These are phyloP conservation scores for Drosophila niveifrons DNA, from an alignment of 2,888 invertebrate genomes.

Conservation along the genomic window DNA sequence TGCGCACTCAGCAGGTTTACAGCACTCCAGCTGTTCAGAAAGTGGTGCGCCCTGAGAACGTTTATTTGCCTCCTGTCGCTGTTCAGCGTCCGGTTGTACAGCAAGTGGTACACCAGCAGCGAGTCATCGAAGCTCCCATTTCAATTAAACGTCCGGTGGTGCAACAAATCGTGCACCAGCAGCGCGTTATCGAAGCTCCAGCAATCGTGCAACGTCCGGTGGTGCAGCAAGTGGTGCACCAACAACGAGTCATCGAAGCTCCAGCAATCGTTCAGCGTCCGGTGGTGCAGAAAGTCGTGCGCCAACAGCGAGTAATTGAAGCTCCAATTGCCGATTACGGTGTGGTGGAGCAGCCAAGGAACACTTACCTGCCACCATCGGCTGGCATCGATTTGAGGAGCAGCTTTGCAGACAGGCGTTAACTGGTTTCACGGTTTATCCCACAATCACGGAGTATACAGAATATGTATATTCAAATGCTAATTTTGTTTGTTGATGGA, in stretches of 20 bases:
- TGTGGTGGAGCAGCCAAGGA: slow-evolving; percentile 26
- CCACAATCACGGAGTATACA: slow-evolving; percentile 45
- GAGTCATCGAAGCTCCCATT: slow-evolving; percentile 9
- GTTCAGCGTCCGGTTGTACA: not conserved
- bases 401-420: slow-evolving; percentile 6
- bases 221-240: slow-evolving; percentile 4
- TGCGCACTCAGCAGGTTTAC: not conserved
- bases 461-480: slow-evolving; percentile 67
- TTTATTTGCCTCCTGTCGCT: not conserved
- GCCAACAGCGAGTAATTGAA: not conserved
- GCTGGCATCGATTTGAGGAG: slow-evolving; percentile 14
- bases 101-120: not conserved
- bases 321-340: slow-evolving; percentile 1
- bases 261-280: slow-evolving; percentile 4
- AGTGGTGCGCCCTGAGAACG: not conserved
- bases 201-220: not conserved
- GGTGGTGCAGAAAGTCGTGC: not conserved
- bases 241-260: slow-evolving; percentile 3
- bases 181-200: slow-evolving; percentile 12
- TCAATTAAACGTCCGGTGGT: not conserved
- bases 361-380: slow-evolving; percentile 25
- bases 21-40: not conserved
- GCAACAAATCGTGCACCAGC: slow-evolving; percentile 1
- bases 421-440: slow-evolving; percentile 57
- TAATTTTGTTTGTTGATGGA: slow-evolving; percentile 43